Base-by-base conservation (phyloP, 2,888 invertebrate genomes). In the Eupithecia exiguata region DNA sequence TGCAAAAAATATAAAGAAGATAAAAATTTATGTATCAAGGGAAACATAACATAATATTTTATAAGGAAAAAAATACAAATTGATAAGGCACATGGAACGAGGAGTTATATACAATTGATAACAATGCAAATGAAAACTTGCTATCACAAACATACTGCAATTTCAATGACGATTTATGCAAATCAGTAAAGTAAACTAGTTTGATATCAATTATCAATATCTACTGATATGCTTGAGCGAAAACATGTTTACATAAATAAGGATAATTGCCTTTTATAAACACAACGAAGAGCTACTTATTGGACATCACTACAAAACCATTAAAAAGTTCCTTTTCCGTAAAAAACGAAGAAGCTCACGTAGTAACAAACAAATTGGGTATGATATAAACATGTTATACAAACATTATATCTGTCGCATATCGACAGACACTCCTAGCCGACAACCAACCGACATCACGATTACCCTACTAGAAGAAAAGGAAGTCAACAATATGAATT, bases 401-500 rank as follows among this genome's bases (percentile, higher is more conserved):
- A 53, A 53, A 7, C 53, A 12, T n/a, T 12, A 25, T 58, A 58
- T 25, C 53, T 53, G 10, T 25, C 14, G 25, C 12, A 12, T n/a
- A 49, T 49, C 9, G 10, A 53, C 25, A 2, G 10, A 53, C 25
- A 58, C 12, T 58, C 25, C 14, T 58, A 58, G 58, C 0, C 38
- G 21, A 35, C 35, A 72, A 58, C 40, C 35, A 40, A 69, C 49
- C 6, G 30, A 58, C 18, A 46, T 30, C 18, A 53, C 21, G 53
- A 53, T 36, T 21, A 53, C 53, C 49, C 7, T 53, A 36, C 14
- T n/a, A 61, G 61, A 46, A 30, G 58, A 65, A 69, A 4, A 30
- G 30, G 58, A 35, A 65, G 53, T 58, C 69, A 62, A 72, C 63
- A 30, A 68, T 12, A 25, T 38, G 40, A 38, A 38, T 68, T 61